phyloP scores from a whole-genome alignment of 64 coral and sea anemone species.

The Montipora efflorescens region DNA sequence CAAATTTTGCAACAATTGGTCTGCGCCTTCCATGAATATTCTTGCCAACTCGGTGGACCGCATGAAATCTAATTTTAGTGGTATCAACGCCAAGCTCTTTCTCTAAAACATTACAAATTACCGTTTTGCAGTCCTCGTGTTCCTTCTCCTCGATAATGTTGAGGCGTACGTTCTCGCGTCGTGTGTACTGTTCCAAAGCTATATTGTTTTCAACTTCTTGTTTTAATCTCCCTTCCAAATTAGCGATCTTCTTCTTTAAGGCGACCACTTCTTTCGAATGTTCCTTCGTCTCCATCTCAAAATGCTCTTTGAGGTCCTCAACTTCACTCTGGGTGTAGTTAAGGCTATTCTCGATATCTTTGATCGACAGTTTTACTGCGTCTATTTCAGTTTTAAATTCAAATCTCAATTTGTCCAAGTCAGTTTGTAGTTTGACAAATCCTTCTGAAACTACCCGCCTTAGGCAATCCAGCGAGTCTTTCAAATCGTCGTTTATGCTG shows the following conservation, averaged over 20 bases:
- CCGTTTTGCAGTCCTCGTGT: slow-evolving; percentile 33
- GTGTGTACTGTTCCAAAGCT: too few species aligned
- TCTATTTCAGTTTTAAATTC: slow-evolving; percentile 40
- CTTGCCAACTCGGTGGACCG: slow-evolving; percentile 15
- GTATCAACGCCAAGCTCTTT: neutral
- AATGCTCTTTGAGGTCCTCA: neutral
- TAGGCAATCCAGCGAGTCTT: neutral
- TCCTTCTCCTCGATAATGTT: slow-evolving; percentile 34
- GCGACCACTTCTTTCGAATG: neutral
- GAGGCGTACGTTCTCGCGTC: slow-evolving; percentile 3
- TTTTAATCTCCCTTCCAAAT: slow-evolving; percentile 2
- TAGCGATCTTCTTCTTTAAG: neutral
- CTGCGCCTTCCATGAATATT: neutral
- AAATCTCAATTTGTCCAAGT: slow-evolving; percentile 38
- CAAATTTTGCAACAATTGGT: slow-evolving; percentile 6
- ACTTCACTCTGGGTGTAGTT: slow-evolving; percentile 1
- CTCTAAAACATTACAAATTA: neutral
- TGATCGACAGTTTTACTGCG: neutral
- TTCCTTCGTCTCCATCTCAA: slow-evolving; percentile 1
- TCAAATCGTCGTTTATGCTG: slow-evolving; percentile 1
- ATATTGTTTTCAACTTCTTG: neutral
- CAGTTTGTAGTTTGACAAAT: slow-evolving; percentile 35
- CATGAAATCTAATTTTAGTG: neutral
- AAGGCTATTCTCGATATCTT: slow-evolving; percentile 25
- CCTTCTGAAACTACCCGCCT: slow-evolving; percentile 27